A percentile compares a stretch with the other conserved stretches of the same genome.
These are phyloP conservation scores for Idris sp. DNA, from an alignment of 1,140 invertebrate species.

Conservation along the genomic window DNA sequence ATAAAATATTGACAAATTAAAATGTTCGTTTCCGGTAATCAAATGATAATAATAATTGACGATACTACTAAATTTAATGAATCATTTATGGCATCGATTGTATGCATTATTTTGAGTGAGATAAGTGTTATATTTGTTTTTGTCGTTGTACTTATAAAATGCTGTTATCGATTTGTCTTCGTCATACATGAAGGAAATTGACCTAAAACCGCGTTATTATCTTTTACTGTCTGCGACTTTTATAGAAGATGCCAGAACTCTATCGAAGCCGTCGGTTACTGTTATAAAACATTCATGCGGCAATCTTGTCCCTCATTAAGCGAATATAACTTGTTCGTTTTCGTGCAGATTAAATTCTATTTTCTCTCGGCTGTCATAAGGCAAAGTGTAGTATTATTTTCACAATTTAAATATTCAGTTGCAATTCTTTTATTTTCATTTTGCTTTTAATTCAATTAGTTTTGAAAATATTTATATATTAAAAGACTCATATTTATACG, in stretches of 20 bases:
- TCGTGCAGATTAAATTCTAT: constrained; percentile 41
- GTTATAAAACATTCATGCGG: constrained; percentile 54
- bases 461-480: constrained; percentile 43
- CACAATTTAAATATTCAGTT: constrained; percentile 37
- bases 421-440: constrained; percentile 28
- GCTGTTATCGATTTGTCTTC: constrained; percentile 54
- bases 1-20: too few relatives aligned
- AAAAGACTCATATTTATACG: constrained; percentile 14
- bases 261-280: constrained; percentile 53
- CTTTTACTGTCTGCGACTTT: constrained; percentile 46
- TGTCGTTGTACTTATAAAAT: constrained; percentile 46
- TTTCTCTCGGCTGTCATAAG: constrained; percentile 38
- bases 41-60: too few relatives aligned
- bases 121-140: constrained; percentile 47
- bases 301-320: constrained; percentile 55
- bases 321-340: constrained; percentile 47
- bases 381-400: constrained; percentile 42
- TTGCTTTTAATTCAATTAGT: constrained; percentile 26
- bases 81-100: constrained; percentile 30
- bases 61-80: constrained; percentile 25
- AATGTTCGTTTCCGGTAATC: too few relatives aligned
- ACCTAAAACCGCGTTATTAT: constrained; percentile 61
- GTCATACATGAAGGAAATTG: constrained; percentile 58
- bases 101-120: constrained; percentile 28
- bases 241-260: constrained; percentile 54